Evolutionary conservation across 2,888 invertebrate genomes (phyloP).

Genomic region (Diarsia dahlii): DNA sequence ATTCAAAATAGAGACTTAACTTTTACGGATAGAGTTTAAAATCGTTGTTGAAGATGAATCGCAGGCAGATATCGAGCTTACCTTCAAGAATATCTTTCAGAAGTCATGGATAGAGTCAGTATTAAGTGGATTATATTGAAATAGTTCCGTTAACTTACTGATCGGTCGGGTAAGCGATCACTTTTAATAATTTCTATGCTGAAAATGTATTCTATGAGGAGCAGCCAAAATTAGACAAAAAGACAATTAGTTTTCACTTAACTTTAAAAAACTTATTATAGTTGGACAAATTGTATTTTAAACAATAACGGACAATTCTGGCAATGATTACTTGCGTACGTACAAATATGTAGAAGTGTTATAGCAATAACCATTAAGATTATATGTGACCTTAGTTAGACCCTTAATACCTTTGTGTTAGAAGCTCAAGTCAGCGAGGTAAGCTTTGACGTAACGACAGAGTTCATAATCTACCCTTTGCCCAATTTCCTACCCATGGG

Average conservation of each 20-base stretch:
- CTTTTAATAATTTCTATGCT: neutral
- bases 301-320: neutral
- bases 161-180: neutral
- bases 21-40: conserved; percentile 51
- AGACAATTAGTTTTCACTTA: no score
- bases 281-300: neutral
- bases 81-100: conserved; percentile 46
- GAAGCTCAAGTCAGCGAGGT: conserved; percentile 13
- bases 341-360: conserved; percentile 23
- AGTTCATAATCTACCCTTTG: conserved; percentile 31
- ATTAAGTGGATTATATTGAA: conserved; percentile 30
- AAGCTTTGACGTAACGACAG: conserved; percentile 17
- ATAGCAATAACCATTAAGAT: conserved; percentile 12
- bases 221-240: neutral
- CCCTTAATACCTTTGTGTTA: conserved; percentile 23
- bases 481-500: conserved; percentile 12
- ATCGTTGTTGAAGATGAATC: conserved; percentile 8
- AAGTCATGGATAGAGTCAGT: conserved; percentile 34
- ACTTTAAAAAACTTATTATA: neutral
- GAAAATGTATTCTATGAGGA: neutral
- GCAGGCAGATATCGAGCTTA: conserved; percentile 48
- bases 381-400: conserved; percentile 10
- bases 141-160: conserved; percentile 7
- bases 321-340: neutral
- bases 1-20: conserved; percentile 54